Conservation (phyloP, 37 sponge, comb jelly and placozoan genomes). For the Aphrocallistes beatrix region DNA sequence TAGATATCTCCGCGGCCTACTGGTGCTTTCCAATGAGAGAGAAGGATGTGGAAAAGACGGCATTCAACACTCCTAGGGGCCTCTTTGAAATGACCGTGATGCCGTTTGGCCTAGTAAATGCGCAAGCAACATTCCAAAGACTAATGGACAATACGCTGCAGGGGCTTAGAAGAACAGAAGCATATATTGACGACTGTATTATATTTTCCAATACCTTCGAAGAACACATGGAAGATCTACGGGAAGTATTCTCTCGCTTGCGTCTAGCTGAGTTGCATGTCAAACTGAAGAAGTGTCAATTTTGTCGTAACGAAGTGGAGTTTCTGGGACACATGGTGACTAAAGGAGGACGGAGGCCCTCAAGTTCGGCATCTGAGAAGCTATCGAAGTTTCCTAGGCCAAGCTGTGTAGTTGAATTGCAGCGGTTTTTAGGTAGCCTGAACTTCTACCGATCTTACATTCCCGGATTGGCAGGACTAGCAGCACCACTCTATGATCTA, state of each 20-base stretch:
- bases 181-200: not conserved
- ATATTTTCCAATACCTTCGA: conserved; percentile 4
- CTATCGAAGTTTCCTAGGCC: conserved; percentile 14
- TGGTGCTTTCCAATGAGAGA: not conserved
- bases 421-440: conserved; percentile 1
- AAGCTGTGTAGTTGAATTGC: not conserved
- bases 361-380: not conserved
- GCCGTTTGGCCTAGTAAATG: no score
- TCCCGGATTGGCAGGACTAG: conserved; percentile 19
- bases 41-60: no score
- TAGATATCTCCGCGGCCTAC: not conserved
- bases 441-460: conserved; percentile 22
- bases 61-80: no score
- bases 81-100: no score
- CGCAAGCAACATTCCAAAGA: conserved; percentile 16
- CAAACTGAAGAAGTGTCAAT: conserved; percentile 22
- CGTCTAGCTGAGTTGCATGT: conserved; percentile 9
- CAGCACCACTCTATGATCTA: conserved; percentile 17
- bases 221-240: not conserved
- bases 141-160: no score
- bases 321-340: conserved; percentile 19
- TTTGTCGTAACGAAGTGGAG: not conserved
- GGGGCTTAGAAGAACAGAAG: not conserved
- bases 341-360: not conserved
- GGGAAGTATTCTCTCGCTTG: not conserved